These are phyloP conservation scores for Scaptomyza caliginosa DNA, from an alignment of 2,888 invertebrate genomes.

Conservation along the genomic window DNA sequence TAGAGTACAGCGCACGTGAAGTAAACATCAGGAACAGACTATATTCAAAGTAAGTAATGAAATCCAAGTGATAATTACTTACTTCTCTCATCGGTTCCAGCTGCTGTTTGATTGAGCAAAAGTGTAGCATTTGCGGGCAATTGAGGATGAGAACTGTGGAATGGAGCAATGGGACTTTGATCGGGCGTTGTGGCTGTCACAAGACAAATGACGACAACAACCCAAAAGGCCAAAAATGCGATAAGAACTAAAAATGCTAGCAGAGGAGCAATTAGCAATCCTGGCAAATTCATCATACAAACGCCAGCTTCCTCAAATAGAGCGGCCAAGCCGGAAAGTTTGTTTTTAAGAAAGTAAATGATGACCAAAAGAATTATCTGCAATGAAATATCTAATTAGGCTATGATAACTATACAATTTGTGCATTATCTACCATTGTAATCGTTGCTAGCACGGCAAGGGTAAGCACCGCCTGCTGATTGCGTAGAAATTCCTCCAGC, in stretches of 20 bases:
- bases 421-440: conserved; percentile 87
- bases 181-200: conserved; percentile 92
- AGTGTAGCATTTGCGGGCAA: conserved; percentile 43
- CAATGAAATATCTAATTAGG: conserved; percentile 62
- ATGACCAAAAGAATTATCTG: conserved; percentile 90
- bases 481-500: conserved; percentile 91
- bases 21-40: neutral
- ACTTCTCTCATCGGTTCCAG: conserved; percentile 76
- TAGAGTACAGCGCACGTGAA: neutral
- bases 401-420: neutral
- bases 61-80: conserved; percentile 30
- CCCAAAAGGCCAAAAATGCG: conserved; percentile 93
- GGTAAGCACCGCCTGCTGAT: conserved; percentile 93
- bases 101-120: conserved; percentile 54
- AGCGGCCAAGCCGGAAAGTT: conserved; percentile 92
- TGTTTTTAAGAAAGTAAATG: conserved; percentile 90
- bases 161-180: conserved; percentile 84
- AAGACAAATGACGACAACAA: conserved; percentile 90
- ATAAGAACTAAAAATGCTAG: conserved; percentile 92
- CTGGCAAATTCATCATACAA: conserved; percentile 93
- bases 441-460: conserved; percentile 94
- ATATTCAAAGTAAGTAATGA: neutral
- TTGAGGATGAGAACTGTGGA: conserved; percentile 65
- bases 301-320: conserved; percentile 95
- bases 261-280: conserved; percentile 92